Evolutionary conservation across 2,888 invertebrate species (phyloP).

Genomic region (Chrysomela aeneicollis): DNA sequence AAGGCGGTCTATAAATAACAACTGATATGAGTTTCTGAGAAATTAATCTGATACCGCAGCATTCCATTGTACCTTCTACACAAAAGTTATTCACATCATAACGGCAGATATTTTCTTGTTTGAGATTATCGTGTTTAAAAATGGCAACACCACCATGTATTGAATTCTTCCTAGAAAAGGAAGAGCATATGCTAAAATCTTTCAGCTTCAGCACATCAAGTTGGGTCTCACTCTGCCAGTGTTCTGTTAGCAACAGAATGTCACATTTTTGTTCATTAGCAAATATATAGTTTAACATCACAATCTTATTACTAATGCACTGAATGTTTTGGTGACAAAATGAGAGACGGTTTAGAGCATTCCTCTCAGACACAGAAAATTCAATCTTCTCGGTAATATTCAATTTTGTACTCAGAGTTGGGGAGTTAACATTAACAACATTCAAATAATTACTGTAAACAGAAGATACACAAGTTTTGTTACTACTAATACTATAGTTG

Average conservation of each 20-base stretch:
- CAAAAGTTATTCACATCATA: neutral
- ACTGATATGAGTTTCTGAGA: slow-evolving; percentile 7
- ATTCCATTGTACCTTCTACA: neutral
- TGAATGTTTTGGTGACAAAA: slow-evolving; percentile 1
- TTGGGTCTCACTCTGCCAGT: slow-evolving; percentile 6
- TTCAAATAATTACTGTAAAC: neutral
- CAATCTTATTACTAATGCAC: slow-evolving; percentile 5
- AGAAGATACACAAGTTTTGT: neutral
- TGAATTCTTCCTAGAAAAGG: slow-evolving; percentile 2
- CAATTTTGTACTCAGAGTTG: neutral
- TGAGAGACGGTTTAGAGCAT: neutral
- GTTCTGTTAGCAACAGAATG: neutral
- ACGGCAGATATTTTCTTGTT: too few relatives aligned
- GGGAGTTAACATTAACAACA: slow-evolving; percentile 11
- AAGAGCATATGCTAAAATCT: neutral
- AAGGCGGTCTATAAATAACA: neutral
- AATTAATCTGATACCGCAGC: slow-evolving; percentile 6
- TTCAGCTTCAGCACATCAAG: neutral
- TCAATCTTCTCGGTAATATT: neutral
- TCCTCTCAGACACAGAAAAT: neutral
- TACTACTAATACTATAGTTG: neutral
- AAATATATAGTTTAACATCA: neutral
- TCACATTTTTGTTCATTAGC: neutral
- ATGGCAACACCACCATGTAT: slow-evolving; percentile 10
- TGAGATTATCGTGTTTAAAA: neutral